Evolutionary conservation across 2,797 vertebrate species (phyloP).

Genomic region (Sphenopsis melanotis): DNA sequence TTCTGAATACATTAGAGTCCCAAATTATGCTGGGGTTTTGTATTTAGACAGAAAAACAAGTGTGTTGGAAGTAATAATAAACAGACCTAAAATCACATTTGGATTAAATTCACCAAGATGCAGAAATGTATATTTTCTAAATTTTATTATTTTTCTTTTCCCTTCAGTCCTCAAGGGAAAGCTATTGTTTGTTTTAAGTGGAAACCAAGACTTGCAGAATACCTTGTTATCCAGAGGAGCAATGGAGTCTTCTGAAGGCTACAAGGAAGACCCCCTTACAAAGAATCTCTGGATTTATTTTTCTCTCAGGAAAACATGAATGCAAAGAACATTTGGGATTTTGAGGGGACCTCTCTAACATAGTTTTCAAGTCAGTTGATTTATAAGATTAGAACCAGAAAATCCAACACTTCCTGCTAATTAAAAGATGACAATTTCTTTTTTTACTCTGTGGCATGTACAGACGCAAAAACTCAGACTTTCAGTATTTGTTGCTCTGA

Average conservation of each 20-base stretch:
- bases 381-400: neutral
- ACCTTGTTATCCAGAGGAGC: neutral
- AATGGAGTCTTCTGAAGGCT: neutral
- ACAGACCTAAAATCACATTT: neutral
- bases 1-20: neutral
- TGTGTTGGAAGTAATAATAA: neutral
- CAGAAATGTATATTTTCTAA: neutral
- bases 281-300: neutral
- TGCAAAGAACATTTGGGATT: neutral
- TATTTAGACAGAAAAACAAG: neutral
- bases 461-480: neutral
- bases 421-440: neutral
- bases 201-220: neutral
- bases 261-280: neutral
- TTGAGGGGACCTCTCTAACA: neutral
- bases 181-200: neutral
- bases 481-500: neutral
- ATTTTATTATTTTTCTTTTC: neutral
- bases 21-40: neutral
- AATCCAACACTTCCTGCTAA: neutral
- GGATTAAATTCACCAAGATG: neutral
- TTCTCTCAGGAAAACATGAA: neutral
- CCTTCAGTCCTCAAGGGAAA: neutral
- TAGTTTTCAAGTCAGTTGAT: neutral
- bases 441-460: neutral